A percentile compares a stretch with the other conserved stretches of the same genome.
These are phyloP conservation scores for Sus cebifrons DNA, from an alignment of 2,797 vertebrate species.

Conservation along the genomic window DNA sequence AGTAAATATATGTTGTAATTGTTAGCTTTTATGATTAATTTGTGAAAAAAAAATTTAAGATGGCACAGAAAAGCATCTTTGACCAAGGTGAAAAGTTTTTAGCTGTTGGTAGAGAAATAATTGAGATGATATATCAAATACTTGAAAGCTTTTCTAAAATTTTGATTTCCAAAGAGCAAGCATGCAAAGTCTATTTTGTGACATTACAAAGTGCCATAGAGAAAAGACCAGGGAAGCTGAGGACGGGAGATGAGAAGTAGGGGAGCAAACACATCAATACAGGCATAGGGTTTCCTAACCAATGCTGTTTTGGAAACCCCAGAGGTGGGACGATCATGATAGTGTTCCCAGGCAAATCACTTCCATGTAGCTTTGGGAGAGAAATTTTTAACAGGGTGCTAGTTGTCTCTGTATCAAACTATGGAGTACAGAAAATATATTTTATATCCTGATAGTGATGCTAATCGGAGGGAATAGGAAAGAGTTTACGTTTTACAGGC, in stretches of 20 bases:
- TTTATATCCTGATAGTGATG: not conserved
- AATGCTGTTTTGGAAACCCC: constrained; percentile 77
- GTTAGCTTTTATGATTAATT: not conserved
- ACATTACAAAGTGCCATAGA: constrained; percentile 51
- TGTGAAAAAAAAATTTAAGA: constrained; percentile 7
- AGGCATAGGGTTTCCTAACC: constrained; percentile 85
- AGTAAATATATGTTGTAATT: not conserved
- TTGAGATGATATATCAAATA: not conserved
- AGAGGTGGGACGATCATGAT: constrained; percentile 73
- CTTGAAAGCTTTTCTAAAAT: not conserved
- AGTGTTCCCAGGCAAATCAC: constrained; percentile 67
- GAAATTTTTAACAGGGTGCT: not conserved
- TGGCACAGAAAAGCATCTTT: not conserved
- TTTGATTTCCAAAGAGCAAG: constrained; percentile 69
- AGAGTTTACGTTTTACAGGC: constrained; percentile 38
- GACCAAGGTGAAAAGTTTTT: constrained; percentile 60
- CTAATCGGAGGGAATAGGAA: constrained; percentile 58
- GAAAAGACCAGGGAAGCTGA: constrained; percentile 50
- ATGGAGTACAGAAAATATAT: constrained; percentile 6
- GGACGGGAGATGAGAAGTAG: not conserved
- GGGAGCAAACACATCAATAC: constrained; percentile 60
- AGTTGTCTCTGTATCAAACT: not conserved
- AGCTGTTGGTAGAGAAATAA: not conserved
- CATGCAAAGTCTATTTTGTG: constrained; percentile 57
- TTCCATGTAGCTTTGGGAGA: constrained; percentile 51